Base-by-base conservation (phyloP, 1,140 invertebrate species). In the Diplogasteroides magnus region DNA sequence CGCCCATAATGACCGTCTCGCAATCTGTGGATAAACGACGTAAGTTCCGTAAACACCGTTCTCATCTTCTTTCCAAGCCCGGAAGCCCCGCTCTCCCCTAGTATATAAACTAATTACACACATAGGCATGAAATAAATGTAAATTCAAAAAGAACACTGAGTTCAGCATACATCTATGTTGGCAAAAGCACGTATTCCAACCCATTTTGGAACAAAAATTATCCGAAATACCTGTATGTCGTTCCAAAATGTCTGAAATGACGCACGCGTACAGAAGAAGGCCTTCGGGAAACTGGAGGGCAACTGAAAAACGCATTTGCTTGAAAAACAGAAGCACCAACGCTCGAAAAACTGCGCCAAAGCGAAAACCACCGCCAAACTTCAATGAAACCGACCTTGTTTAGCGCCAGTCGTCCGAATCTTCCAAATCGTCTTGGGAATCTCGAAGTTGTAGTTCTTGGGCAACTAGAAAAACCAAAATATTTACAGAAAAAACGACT, bases 401-500 rank as follows among this genome's bases (percentile, higher is more conserved):
- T 92, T 94, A 0, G 91, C 88, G 72, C 89, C 87, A 27, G 88
- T 85, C 81, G 91, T 89, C 72, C 88, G 86, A 73, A 98, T 94
- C 80, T 92, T 89, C 95, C 95, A 98, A 83, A 98, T 90, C 0
- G 95, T 97, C 85, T 98, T 99, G 58, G 91, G 91, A 77, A 98
- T 89, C 88, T 99, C 97, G 86, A 99, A 98, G 85, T 97, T 97
- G 81, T 99, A 99, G 86, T 99, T 99, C 19, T 87, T 81, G 11
- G 97, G 96, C 61, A 99, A 85, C 74, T 75, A 60, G 13, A 61
- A 15, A 55, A n/a, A 27, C 58, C 14, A 31, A 31, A 31, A 2
- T 15, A n/a, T 59, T 1, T 68, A 23, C 2, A 48, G 27, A 74
- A 29, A 2, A 3, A 26, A 19, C 57, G n/a, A n/a, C n/a, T n/a